Conservation (phyloP, 2,113 vertebrate species). For the Rhadina sibilatrix region DNA sequence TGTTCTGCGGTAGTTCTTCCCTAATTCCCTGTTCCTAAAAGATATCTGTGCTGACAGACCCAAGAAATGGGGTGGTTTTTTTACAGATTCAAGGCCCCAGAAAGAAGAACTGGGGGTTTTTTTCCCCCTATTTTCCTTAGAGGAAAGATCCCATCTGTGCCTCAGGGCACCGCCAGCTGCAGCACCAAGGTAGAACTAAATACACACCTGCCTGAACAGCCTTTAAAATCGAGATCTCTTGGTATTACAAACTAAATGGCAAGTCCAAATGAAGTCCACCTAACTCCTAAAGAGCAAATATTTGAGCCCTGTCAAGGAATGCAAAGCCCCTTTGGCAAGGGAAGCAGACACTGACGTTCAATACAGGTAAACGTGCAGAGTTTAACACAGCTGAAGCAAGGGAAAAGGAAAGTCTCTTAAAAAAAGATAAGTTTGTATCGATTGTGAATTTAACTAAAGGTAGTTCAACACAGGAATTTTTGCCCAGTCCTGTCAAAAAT, state of each 20-base stretch:
- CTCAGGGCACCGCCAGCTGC: background rate
- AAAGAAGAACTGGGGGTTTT: accelerated
- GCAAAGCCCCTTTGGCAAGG: background rate
- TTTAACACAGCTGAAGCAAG: background rate
- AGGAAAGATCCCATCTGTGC: background rate
- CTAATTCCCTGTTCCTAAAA: background rate
- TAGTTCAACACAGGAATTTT: background rate
- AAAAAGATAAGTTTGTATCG: background rate
- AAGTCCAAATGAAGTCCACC: background rate
- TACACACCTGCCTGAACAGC: background rate
- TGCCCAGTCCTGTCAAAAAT: background rate
- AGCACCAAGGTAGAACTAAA: background rate
- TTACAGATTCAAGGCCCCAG: background rate
- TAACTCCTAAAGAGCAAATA: background rate
- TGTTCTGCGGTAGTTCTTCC: background rate
- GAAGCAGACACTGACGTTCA: background rate
- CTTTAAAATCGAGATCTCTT: background rate
- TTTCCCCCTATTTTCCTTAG: background rate
- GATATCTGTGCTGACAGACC: background rate
- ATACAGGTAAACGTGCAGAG: background rate
- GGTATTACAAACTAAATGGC: background rate
- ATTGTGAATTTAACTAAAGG: background rate
- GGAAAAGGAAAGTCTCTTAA: background rate
- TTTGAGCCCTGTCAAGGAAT: background rate
- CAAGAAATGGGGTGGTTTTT: background rate